phyloP scores from a whole-genome alignment of 2,797 vertebrate species.

The Lepus oiostolus region DNA sequence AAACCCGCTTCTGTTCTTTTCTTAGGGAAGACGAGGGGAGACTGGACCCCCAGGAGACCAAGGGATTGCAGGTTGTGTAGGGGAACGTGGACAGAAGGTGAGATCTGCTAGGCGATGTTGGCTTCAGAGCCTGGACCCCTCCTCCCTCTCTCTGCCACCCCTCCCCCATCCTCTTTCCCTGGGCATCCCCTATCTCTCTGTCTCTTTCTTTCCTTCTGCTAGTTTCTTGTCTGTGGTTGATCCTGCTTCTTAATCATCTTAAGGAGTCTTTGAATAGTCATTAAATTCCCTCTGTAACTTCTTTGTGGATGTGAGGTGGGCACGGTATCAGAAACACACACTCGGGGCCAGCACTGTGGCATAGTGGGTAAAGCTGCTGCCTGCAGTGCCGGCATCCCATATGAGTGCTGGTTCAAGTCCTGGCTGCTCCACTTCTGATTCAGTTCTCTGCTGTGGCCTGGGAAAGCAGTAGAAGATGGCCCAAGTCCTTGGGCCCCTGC shows the following conservation, averaged over 20 bases:
- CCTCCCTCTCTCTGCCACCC: background rate
- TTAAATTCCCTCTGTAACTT: background rate
- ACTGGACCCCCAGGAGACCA: constrained; percentile 63
- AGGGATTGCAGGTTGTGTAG: constrained; percentile 73
- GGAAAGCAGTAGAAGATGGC: too few relatives aligned
- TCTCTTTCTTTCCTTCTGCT: background rate
- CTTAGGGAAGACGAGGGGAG: constrained; percentile 75
- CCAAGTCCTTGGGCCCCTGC: too few relatives aligned
- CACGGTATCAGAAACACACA: too few relatives aligned
- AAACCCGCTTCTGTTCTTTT: constrained; percentile 44
- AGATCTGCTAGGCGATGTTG: background rate
- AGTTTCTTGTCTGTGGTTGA: background rate
- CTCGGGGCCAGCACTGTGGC: background rate
- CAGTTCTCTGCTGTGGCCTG: too few relatives aligned
- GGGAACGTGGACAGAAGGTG: constrained; percentile 73
- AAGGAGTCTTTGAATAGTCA: background rate
- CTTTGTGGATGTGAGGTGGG: background rate
- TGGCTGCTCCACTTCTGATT: too few relatives aligned
- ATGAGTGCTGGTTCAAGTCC: too few relatives aligned
- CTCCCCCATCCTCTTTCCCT: background rate
- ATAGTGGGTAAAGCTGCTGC: too few relatives aligned
- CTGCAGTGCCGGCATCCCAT: too few relatives aligned
- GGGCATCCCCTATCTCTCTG: too few relatives aligned
- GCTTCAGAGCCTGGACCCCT: background rate
- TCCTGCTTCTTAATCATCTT: background rate